Evolutionary conservation across 2,888 invertebrate species (phyloP), one percentile per base, ranked within the genome.

Genomic region (Stictocephala bisonia): DNA sequence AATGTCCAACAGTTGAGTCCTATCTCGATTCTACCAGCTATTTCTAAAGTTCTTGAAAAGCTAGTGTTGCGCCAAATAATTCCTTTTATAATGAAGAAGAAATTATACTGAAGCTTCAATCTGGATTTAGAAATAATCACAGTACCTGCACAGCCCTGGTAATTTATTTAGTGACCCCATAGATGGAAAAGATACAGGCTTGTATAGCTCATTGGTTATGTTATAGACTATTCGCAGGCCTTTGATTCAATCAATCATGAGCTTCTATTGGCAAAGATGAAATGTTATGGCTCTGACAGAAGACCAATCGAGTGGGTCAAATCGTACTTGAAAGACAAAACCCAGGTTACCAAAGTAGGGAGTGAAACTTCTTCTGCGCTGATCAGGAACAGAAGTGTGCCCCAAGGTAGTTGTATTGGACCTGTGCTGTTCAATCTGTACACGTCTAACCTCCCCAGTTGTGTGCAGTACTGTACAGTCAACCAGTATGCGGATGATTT

Each of bases 361-460:
- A 29, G 56, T 56, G 56, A 56, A 31, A 56, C 56, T 2, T 56
- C 56, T 9, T 29, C 29, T 31, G 15, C 15, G 31, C 56, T 56
- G 15, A 29, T 56, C 1, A 56, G 31, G 31, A 15, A 13, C 18
- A 27, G 31, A 56, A 31, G 56, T 31, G 31, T 56, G 18, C 56
- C 15, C 20, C 56, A 56, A 31, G 56, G 56, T 27, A 56, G 56
- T 18, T 56, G 56, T 29, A 27, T 56, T n/a, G 31, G 31, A 20
- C 56, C 56, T 18, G 1, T 56, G 13, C n/a, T 29, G 31, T 56
- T 56, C 56, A 56, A 56, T 31, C 27, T 56, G 18, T 56, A 56
- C 31, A 56, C 31, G 15, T 24, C 56, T 6, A 27, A 53, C 27
- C 2, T 56, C 3, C 31, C 56, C 3, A 27, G 27, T 15, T 56